phyloP scores from a whole-genome alignment of 1,140 invertebrate species.

The Ostrea denselamellosa region DNA sequence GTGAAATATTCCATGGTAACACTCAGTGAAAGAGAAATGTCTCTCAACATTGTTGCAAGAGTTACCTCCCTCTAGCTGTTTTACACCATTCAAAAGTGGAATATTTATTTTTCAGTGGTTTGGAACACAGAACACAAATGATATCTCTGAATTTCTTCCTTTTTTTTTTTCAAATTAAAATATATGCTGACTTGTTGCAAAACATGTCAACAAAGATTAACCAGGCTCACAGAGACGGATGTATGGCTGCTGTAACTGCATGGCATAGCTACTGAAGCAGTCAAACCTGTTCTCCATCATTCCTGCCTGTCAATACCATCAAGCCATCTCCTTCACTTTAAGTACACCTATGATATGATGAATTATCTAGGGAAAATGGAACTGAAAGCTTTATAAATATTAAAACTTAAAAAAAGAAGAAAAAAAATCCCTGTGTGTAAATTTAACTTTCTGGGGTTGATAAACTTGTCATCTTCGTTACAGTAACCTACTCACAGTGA shows the following conservation, averaged over 20 bases:
- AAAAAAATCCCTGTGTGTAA: background rate
- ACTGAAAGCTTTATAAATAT: background rate
- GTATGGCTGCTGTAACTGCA: background rate
- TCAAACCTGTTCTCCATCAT: background rate
- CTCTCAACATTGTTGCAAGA: background rate
- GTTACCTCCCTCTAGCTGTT: slow-evolving; percentile 5
- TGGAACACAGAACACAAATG: background rate
- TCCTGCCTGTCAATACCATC: background rate
- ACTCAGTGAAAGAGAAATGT: background rate
- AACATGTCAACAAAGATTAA: background rate
- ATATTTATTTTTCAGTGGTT: background rate
- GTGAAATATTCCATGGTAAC: background rate
- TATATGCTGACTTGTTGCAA: background rate
- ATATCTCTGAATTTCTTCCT: background rate
- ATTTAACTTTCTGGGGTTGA: slow-evolving; percentile 12
- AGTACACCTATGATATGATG: background rate
- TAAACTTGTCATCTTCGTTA: slow-evolving; percentile 1
- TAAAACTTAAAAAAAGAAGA: background rate
- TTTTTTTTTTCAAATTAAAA: background rate
- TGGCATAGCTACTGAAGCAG: background rate
- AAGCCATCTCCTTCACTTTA: background rate
- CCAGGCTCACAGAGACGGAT: background rate
- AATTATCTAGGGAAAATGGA: slow-evolving; percentile 8
- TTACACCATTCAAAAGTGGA: background rate
- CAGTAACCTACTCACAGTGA: background rate